Evolutionary conservation across 2,797 vertebrate genomes (phyloP).

Genomic region (Nyctibius grandis): DNA sequence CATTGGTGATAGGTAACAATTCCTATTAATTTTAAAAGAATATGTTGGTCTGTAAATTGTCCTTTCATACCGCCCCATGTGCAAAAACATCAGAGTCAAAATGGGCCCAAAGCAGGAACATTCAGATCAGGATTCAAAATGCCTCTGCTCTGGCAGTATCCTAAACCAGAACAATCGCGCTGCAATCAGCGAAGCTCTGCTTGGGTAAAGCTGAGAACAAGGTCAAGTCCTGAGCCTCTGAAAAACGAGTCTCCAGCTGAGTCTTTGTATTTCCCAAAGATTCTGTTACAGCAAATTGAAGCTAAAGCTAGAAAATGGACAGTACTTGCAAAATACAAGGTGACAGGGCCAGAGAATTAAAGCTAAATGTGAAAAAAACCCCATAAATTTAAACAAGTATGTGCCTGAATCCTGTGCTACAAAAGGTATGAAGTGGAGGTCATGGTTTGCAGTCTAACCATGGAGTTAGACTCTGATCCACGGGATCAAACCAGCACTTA

Average conservation of each 20-base stretch:
- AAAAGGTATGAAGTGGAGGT: background rate
- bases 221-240: conserved; percentile 50
- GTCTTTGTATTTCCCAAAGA: conserved; percentile 39
- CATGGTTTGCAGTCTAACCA: background rate
- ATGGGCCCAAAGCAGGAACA: background rate
- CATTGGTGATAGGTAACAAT: background rate
- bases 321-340: conserved; percentile 18
- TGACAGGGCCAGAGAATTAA: background rate
- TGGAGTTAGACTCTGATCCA: background rate
- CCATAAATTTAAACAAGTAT: background rate
- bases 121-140: background rate
- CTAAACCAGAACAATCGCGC: background rate
- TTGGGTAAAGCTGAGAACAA: conserved; percentile 16
- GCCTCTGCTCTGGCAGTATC: background rate
- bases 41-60: background rate
- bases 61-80: background rate
- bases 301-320: conserved; percentile 19
- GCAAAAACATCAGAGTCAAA: background rate
- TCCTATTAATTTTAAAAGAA: background rate
- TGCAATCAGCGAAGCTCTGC: background rate
- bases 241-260: conserved; percentile 46
- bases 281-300: conserved; percentile 32
- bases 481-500: background rate
- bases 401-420: background rate
- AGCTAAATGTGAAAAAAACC: background rate